These are phyloP conservation scores for Marmota flaviventris DNA, from an alignment of 2,113 vertebrate genomes.

Conservation along the genomic window DNA sequence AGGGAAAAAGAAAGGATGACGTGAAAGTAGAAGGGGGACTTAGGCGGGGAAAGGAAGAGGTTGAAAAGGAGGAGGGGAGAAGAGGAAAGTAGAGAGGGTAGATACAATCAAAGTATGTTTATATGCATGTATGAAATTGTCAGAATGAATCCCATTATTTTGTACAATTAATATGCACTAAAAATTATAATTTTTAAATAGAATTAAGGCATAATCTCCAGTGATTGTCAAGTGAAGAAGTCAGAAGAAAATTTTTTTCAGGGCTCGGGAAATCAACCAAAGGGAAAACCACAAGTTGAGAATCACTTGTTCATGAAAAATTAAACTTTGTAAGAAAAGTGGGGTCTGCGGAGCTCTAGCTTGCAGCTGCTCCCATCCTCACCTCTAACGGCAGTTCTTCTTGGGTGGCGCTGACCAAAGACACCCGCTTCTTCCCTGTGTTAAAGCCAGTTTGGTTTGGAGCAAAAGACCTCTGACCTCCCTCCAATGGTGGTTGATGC, in stretches of 20 bases:
- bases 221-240: not conserved
- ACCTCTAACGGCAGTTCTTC: not conserved
- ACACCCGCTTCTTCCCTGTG: not conserved
- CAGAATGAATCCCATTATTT: not conserved
- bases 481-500: not conserved
- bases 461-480: not conserved
- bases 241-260: not conserved
- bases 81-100: not conserved
- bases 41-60: too few species aligned
- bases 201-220: not conserved
- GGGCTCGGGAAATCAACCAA: not conserved
- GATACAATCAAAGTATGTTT: not conserved
- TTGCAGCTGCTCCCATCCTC: too few species aligned
- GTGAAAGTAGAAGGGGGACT: not conserved
- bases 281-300: not conserved
- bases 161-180: not conserved
- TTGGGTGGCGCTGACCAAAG: not conserved
- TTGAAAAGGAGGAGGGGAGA: not conserved
- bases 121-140: not conserved
- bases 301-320: constrained; percentile 4
- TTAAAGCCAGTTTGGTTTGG: not conserved
- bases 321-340: not conserved
- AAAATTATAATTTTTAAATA: not conserved
- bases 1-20: not conserved
- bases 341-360: not conserved